Percentiles rank a stretch among this genome's conserved stretches.
These are phyloP conservation scores for Papilio gigon DNA, from an alignment of 2,888 invertebrate species.

Conservation along the genomic window DNA sequence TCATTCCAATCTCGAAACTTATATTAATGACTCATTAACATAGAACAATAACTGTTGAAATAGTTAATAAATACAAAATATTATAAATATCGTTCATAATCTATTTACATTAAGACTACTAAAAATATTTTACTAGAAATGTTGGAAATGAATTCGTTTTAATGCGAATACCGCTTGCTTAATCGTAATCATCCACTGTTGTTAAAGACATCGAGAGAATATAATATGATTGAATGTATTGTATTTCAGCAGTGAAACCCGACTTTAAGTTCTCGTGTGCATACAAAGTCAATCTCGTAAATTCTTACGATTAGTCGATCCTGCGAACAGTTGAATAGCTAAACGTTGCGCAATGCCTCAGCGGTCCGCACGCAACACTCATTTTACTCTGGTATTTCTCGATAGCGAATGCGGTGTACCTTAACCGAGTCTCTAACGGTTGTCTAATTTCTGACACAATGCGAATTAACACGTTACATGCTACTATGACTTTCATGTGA, in stretches of 20 bases:
- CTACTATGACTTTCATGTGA: not conserved
- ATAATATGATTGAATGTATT: not conserved
- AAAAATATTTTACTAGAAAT: not conserved
- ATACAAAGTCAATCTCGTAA: conserved; percentile 34
- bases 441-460: conserved; percentile 4
- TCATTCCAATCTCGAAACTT: not conserved
- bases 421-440: conserved; percentile 21
- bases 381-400: conserved; percentile 36
- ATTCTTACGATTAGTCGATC: conserved; percentile 29
- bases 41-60: not conserved
- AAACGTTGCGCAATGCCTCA: conserved; percentile 30
- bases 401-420: conserved; percentile 21
- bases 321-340: conserved; percentile 29
- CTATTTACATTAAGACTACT: not conserved
- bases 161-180: not conserved
- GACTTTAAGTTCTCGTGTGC: not conserved
- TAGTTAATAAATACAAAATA: not conserved
- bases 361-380: conserved; percentile 30
- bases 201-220: not conserved
- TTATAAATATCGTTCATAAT: not conserved
- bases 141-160: not conserved
- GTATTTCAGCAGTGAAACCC: not conserved
- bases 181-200: not conserved
- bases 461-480: not conserved
- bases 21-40: not conserved